Evolutionary conservation across 1,140 invertebrate genomes (phyloP), one percentile per base, ranked within the genome.

Genomic region (Euura lappo): DNA sequence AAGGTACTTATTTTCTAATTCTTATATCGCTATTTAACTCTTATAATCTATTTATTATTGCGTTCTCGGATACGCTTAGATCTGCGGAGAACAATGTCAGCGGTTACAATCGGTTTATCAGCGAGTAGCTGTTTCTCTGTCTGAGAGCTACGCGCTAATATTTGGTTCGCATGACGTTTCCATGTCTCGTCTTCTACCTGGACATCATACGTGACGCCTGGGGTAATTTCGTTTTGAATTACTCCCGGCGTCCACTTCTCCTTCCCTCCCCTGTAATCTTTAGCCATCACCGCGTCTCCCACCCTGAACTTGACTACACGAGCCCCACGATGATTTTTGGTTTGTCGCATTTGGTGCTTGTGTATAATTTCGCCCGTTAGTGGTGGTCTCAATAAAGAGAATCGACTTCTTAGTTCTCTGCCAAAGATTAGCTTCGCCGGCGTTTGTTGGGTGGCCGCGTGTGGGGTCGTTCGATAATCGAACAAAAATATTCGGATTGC

Each of bases 391-490:
- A 72, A 51, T 6, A 72, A 68, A 10, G 71, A 72, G 6, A 72
- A 68, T 1, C 71, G 66, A 28, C 72, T 71, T 66, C 65, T 44
- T 68, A 74, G 67, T 68, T 74, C 67, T 60, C 73, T 6, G 2
- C 51, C 65, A 65, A 75, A 60, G 44, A 72, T 72, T 45, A 71
- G 5, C 43, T 71, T 73, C 10, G 73, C 71, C 6, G 76, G 76
- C 11, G 73, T 71, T 44, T 68, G n/a, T n/a, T n/a, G n/a, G n/a
- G n/a, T n/a, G n/a, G n/a, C n/a, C 7, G 11, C n/a, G 8, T 77
- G 68, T 28, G 69, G 11, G 4, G 44, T 72, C 6, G 8, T 45
- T 5, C 70, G 4, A 13, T 46, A 68, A 7, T 44, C n/a, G n/a
- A n/a, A 45, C n/a, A n/a, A n/a, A n/a, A n/a, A n/a, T n/a, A n/a